phyloP scores from a whole-genome alignment of 2,888 invertebrate genomes.

The Drosophila kanekoi region DNA sequence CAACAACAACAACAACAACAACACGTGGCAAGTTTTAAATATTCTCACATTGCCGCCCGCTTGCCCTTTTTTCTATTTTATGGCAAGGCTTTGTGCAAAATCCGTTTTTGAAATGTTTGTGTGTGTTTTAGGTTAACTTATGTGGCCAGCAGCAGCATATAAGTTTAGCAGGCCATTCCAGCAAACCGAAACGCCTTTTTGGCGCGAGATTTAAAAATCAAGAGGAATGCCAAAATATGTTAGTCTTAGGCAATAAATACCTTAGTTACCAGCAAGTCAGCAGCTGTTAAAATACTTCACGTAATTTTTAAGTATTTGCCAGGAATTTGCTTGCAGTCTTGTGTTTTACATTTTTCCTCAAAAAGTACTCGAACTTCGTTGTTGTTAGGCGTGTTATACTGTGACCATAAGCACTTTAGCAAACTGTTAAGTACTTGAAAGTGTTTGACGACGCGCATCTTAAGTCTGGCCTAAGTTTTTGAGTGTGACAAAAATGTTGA shows the following conservation, averaged over 20 bases:
- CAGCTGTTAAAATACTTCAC: too few species aligned
- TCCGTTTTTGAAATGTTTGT: constrained; percentile 72
- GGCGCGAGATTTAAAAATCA: too few species aligned
- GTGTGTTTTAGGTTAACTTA: constrained; percentile 56
- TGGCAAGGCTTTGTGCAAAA: constrained; percentile 60
- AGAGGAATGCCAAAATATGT: too few species aligned
- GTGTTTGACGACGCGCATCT: not conserved
- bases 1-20: constrained; percentile 20
- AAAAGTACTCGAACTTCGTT: not conserved
- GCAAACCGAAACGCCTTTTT: constrained; percentile 1
- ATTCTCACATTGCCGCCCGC: constrained; percentile 55
- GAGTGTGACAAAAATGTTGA: too few species aligned
- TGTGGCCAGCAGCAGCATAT: constrained; percentile 51
- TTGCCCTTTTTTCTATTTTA: constrained; percentile 43
- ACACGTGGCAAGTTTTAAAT: constrained; percentile 62
- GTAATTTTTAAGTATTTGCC: too few species aligned
- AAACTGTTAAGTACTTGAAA: not conserved
- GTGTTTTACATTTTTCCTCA: too few species aligned
- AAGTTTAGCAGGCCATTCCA: constrained; percentile 36
- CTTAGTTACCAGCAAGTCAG: not conserved
- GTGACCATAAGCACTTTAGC: not conserved
- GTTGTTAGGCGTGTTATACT: not conserved
- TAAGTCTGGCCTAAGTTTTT: not conserved
- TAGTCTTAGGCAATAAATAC: not conserved
- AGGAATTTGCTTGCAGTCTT: too few species aligned